Conservation (phyloP, 1,140 invertebrate genomes). For the Spodoptera litura region DNA sequence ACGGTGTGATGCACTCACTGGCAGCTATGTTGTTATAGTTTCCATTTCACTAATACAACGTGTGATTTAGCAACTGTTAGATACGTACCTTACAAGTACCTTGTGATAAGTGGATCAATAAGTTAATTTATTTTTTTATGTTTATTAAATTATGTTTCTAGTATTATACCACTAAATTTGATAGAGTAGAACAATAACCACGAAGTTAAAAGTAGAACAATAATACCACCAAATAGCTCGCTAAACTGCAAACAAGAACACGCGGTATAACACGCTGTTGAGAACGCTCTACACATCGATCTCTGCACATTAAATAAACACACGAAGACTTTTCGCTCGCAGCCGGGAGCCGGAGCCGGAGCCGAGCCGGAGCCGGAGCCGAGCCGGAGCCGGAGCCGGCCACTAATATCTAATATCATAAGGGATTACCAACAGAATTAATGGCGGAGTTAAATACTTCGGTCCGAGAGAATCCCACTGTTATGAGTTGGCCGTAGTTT, state of each 20-base stretch:
- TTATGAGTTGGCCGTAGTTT: conserved; percentile 36
- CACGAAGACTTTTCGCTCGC: neutral
- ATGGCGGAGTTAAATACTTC: conserved; percentile 39
- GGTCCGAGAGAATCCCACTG: conserved; percentile 12
- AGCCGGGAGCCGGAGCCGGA: neutral
- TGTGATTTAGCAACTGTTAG: no score
- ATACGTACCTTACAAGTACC: no score
- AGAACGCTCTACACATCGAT: neutral
- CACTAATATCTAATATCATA: conserved; percentile 37
- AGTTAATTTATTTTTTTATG: no score
- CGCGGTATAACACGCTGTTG: no score
- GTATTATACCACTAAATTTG: no score
- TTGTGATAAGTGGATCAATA: no score
- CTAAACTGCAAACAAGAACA: neutral
- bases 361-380: neutral
- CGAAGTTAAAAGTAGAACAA: neutral
- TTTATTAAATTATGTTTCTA: no score
- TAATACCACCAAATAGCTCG: neutral
- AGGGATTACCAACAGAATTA: conserved; percentile 39
- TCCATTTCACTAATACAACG: no score
- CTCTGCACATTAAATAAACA: conserved; percentile 12
- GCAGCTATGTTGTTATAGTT: neutral
- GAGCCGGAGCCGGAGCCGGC: neutral
- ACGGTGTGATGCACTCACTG: conserved; percentile 4
- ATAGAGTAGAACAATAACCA: no score